A percentile compares a stretch with the other conserved stretches of the same genome.
These are phyloP conservation scores for Monochamus saltuarius DNA, from an alignment of 1,140 invertebrate species.

Conservation along the genomic window DNA sequence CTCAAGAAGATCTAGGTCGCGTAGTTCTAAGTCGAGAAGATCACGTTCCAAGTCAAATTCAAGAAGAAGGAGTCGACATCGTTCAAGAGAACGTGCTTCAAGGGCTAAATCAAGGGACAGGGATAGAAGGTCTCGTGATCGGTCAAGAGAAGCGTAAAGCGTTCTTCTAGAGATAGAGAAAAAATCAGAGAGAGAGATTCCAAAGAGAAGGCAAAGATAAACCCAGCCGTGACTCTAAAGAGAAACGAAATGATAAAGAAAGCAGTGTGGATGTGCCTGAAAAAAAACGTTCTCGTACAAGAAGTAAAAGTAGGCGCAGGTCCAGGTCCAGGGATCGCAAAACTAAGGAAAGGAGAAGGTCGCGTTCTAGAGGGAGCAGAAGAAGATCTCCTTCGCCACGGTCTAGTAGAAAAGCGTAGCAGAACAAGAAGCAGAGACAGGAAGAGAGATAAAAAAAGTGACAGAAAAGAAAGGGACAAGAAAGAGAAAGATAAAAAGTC, in stretches of 20 bases:
- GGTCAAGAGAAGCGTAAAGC: too few relatives aligned
- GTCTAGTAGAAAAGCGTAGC: conserved; percentile 31
- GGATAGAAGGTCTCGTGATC: conserved; percentile 28
- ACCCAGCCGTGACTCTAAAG: conserved; percentile 37
- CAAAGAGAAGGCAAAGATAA: conserved; percentile 21
- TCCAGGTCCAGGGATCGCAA: conserved; percentile 51
- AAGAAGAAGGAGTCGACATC: conserved; percentile 36
- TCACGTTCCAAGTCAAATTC: conserved; percentile 39
- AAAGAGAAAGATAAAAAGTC: conserved; percentile 35
- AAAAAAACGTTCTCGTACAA: conserved; percentile 48
- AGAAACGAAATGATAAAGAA: conserved; percentile 45
- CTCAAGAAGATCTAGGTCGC: conserved; percentile 52
- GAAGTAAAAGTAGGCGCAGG: conserved; percentile 50
- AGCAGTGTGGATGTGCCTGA: conserved; percentile 37
- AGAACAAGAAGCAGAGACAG: conserved; percentile 40
- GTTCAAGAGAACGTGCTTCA: conserved; percentile 30
- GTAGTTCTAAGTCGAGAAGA: conserved; percentile 43
- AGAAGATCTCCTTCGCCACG: conserved; percentile 30
- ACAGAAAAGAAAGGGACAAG: conserved; percentile 35
- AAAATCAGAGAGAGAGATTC: conserved; percentile 53
- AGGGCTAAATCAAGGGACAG: conserved; percentile 44
- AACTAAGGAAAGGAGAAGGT: conserved; percentile 53
- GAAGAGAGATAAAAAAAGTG: conserved; percentile 37
- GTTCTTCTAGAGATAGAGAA: background rate
- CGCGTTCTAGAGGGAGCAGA: conserved; percentile 47